Conservation (phyloP, 53 echinoderm and acorn worm genomes). For the Echinometra lucunter region DNA sequence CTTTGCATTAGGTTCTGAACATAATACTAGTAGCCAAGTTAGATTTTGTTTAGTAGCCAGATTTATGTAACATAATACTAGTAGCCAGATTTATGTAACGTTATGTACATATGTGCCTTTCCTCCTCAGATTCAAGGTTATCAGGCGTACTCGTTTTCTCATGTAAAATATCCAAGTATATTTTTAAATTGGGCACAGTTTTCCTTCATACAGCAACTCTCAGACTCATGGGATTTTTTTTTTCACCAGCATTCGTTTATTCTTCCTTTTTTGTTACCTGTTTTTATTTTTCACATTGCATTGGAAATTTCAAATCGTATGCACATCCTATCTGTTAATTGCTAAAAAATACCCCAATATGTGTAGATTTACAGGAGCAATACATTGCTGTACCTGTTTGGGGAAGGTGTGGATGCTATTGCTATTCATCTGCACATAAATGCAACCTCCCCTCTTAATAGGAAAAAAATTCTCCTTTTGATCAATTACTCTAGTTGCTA, state of each 20-base stretch:
- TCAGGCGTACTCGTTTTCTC: constrained; percentile 10
- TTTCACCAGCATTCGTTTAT: background rate
- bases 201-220: background rate
- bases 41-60: background rate
- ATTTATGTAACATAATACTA: background rate
- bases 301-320: background rate
- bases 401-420: background rate
- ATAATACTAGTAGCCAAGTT: too few species aligned
- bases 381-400: background rate
- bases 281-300: background rate
- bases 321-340: background rate
- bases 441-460: background rate
- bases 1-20: too few species aligned
- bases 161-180: constrained; percentile 23
- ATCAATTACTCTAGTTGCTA: background rate
- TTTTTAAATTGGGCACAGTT: background rate
- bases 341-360: background rate
- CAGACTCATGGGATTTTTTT: background rate
- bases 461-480: background rate
- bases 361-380: background rate
- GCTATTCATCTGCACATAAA: background rate
- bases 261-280: background rate
- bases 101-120: background rate
- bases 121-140: constrained; percentile 9
- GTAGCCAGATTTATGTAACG: background rate